Conservation (phyloP, 2,888 invertebrate genomes). For the Nephrotoma flavescens region DNA sequence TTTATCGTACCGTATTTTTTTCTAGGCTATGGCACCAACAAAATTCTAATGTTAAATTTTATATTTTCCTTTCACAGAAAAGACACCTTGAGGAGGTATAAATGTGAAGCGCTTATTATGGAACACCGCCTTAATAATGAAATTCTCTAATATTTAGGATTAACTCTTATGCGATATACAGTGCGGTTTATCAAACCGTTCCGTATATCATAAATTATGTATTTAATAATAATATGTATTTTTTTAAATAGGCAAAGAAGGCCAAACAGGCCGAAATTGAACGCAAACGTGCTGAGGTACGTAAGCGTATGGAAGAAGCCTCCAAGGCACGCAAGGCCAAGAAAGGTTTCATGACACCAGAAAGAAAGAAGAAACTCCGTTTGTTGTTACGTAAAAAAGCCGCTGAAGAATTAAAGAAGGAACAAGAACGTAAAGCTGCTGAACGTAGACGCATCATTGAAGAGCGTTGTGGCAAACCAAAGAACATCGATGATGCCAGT, state of each 20-base stretch:
- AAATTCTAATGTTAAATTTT: constrained; percentile 17
- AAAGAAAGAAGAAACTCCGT: constrained; percentile 99
- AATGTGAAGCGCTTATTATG: neutral
- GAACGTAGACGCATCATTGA: constrained; percentile 96
- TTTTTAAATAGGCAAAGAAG: constrained; percentile 68
- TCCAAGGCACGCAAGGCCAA: constrained; percentile 98
- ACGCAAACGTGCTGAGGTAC: constrained; percentile 97
- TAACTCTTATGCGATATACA: neutral
- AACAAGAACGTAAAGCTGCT: constrained; percentile 96
- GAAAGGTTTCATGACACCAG: constrained; percentile 99
- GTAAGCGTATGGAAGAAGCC: constrained; percentile 97
- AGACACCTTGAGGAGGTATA: constrained; percentile 66
- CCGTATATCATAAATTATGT: neutral
- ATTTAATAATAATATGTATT: neutral
- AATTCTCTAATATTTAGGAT: neutral
- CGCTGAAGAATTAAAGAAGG: constrained; percentile 98
- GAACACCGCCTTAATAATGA: neutral
- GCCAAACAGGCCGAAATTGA: constrained; percentile 96
- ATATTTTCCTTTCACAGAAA: constrained; percentile 51
- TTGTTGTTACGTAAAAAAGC: constrained; percentile 99
- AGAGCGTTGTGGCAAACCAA: constrained; percentile 85
- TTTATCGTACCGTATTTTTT: neutral
- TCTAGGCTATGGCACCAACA: neutral
- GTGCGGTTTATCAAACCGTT: neutral
- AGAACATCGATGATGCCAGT: constrained; percentile 80